Evolutionary conservation across 2,888 invertebrate genomes (phyloP).

Genomic region (Camponotus fellah): DNA sequence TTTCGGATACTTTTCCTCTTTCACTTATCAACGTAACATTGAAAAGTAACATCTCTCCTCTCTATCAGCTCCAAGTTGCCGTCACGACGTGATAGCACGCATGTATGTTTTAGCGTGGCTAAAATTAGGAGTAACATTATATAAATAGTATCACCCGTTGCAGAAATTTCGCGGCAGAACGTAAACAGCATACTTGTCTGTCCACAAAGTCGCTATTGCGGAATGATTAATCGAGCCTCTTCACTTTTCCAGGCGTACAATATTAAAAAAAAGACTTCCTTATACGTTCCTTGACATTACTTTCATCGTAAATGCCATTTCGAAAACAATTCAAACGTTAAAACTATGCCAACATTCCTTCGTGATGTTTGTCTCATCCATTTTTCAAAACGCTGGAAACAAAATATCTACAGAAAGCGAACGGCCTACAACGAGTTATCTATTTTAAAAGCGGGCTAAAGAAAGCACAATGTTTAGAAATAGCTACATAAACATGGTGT

Average conservation of each 20-base stretch:
- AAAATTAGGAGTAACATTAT: constrained; percentile 78
- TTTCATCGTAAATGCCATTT: not conserved
- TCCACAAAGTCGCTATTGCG: constrained; percentile 52
- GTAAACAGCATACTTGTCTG: constrained; percentile 74
- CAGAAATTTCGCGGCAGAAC: constrained; percentile 75
- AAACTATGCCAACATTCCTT: constrained; percentile 30
- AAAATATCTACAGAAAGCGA: constrained; percentile 23
- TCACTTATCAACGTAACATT: constrained; percentile 11
- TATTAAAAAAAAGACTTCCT: not conserved
- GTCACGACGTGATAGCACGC: constrained; percentile 14
- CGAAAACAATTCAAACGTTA: not conserved
- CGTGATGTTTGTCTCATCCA: constrained; percentile 5
- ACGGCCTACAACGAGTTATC: not conserved
- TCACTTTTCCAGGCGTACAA: not conserved
- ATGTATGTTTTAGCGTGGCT: constrained; percentile 62
- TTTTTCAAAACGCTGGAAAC: constrained; percentile 18
- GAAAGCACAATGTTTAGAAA: not conserved
- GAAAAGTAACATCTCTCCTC: constrained; percentile 45
- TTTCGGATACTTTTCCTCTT: not conserved
- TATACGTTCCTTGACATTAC: not conserved
- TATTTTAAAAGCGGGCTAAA: not conserved
- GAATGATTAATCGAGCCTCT: constrained; percentile 20
- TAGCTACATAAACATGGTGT: not conserved
- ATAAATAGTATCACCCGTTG: constrained; percentile 79
- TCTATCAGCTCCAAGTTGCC: constrained; percentile 39